These are phyloP conservation scores for Volucella zonaria DNA, from an alignment of 2,888 invertebrate species.

Conservation along the genomic window DNA sequence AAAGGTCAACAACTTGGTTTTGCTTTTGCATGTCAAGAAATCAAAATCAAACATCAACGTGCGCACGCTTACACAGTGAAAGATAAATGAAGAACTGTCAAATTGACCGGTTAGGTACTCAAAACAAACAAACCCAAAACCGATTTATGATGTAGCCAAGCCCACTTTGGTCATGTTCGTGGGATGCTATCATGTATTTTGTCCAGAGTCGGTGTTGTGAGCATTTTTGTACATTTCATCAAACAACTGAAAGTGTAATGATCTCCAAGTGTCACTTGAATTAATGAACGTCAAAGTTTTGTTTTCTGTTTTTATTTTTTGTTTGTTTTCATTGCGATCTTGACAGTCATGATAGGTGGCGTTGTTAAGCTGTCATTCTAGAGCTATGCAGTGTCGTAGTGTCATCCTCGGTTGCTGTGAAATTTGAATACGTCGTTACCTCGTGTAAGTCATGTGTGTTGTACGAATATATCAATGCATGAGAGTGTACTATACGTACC, in stretches of 20 bases:
- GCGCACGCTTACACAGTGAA: constrained; percentile 3
- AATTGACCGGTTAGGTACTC: constrained; percentile 57
- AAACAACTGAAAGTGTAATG: constrained; percentile 48
- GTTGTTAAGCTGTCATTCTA: constrained; percentile 1
- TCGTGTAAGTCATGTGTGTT: background rate
- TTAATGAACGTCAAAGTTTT: constrained; percentile 48
- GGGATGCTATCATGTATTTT: constrained; percentile 31
- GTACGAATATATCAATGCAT: too few species aligned
- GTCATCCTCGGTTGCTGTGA: constrained; percentile 41
- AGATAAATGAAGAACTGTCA: constrained; percentile 46
- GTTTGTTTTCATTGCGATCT: constrained; percentile 32
- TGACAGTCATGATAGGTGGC: constrained; percentile 34
- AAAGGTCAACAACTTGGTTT: constrained; percentile 61
- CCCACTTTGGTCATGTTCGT: constrained; percentile 11
- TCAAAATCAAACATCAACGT: background rate
- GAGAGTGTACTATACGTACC: too few species aligned
- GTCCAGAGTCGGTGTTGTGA: background rate
- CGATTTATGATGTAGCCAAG: constrained; percentile 24
- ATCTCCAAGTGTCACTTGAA: constrained; percentile 65
- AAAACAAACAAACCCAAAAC: background rate
- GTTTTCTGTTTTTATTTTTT: too few species aligned
- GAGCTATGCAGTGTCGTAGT: background rate
- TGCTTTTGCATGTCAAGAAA: constrained; percentile 36
- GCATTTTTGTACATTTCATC: constrained; percentile 29
- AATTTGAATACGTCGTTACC: constrained; percentile 63